Percentiles rank a stretch among this genome's conserved stretches.
phyloP scores from a whole-genome alignment of 2,797 vertebrate genomes.

The Sebastes elongatus region DNA sequence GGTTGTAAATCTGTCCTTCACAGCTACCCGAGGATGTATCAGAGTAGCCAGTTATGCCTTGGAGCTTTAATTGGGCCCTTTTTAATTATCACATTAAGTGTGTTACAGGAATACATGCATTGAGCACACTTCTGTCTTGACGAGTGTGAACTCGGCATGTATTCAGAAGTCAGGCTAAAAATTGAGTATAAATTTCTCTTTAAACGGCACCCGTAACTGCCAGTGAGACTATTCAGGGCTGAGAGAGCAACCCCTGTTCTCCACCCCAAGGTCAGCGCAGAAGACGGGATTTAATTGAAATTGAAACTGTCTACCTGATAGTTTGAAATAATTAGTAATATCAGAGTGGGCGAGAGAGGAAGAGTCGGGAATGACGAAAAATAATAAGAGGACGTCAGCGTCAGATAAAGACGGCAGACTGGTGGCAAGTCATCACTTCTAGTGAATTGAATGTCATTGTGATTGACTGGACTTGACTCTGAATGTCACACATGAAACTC shows the following conservation, averaged over 20 bases:
- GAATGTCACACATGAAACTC: slow-evolving; percentile 49
- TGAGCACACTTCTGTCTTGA: slow-evolving; percentile 61
- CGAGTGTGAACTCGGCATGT: slow-evolving; percentile 59
- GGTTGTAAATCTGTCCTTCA: slow-evolving; percentile 74
- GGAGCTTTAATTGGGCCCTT: slow-evolving; percentile 75
- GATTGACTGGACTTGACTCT: slow-evolving; percentile 65
- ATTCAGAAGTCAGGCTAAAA: slow-evolving; percentile 71
- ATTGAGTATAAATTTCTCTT: slow-evolving; percentile 76
- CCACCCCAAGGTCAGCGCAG: slow-evolving; percentile 77
- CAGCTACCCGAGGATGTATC: slow-evolving; percentile 46
- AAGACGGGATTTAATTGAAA: slow-evolving; percentile 84
- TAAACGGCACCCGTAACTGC: slow-evolving; percentile 72
- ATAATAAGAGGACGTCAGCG: slow-evolving; percentile 71
- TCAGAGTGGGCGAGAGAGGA: slow-evolving; percentile 63
- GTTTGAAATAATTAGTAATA: slow-evolving; percentile 86
- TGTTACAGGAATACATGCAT: slow-evolving; percentile 66
- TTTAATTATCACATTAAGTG: slow-evolving; percentile 79
- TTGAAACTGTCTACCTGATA: slow-evolving; percentile 84
- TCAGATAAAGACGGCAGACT: slow-evolving; percentile 61
- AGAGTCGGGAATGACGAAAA: slow-evolving; percentile 72
- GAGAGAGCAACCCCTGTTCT: slow-evolving; percentile 55
- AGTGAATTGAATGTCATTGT: slow-evolving; percentile 71
- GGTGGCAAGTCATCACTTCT: slow-evolving; percentile 66
- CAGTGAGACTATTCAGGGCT: slow-evolving; percentile 60
- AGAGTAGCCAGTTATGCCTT: slow-evolving; percentile 65